phyloP scores from a whole-genome alignment of 2,888 invertebrate species.

The Phrixothrix hirtus region DNA sequence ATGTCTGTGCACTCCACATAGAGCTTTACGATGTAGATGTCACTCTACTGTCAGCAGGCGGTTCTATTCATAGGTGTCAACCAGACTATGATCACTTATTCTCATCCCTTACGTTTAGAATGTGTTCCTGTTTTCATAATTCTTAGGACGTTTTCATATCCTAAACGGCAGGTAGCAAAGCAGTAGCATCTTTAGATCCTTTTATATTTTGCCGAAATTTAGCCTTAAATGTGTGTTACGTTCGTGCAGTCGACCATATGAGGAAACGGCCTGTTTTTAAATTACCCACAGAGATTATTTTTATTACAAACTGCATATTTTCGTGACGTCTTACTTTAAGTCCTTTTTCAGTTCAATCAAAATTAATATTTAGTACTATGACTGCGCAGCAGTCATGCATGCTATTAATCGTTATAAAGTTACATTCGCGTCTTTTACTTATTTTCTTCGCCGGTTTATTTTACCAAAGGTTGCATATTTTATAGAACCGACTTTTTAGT shows the following conservation, averaged over 20 bases:
- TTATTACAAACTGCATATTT: not conserved
- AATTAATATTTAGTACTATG: no score
- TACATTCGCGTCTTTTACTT: no score
- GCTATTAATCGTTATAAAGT: no score
- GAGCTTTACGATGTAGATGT: constrained; percentile 52
- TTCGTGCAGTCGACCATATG: constrained; percentile 2
- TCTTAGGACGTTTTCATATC: constrained; percentile 27
- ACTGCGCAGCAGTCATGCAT: no score
- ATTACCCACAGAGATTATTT: no score
- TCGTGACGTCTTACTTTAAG: no score
- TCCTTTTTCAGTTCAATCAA: no score
- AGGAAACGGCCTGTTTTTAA: not conserved
- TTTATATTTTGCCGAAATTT: constrained; percentile 44
- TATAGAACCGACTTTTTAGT: no score
- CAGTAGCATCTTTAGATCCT: constrained; percentile 44
- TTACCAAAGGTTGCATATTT: no score
- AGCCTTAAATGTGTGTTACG: not conserved
- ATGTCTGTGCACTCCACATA: constrained; percentile 47
- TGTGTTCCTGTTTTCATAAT: constrained; percentile 25
- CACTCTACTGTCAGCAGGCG: constrained; percentile 50
- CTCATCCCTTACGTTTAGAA: constrained; percentile 41
- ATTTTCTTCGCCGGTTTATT: no score
- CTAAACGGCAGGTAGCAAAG: constrained; percentile 32
- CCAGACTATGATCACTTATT: constrained; percentile 51
- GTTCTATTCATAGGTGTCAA: constrained; percentile 52